Percentiles rank a stretch among this genome's conserved stretches.
These are phyloP conservation scores for Sminthopsis crassicaudata DNA, from an alignment of 2,113 vertebrate species.

Conservation along the genomic window DNA sequence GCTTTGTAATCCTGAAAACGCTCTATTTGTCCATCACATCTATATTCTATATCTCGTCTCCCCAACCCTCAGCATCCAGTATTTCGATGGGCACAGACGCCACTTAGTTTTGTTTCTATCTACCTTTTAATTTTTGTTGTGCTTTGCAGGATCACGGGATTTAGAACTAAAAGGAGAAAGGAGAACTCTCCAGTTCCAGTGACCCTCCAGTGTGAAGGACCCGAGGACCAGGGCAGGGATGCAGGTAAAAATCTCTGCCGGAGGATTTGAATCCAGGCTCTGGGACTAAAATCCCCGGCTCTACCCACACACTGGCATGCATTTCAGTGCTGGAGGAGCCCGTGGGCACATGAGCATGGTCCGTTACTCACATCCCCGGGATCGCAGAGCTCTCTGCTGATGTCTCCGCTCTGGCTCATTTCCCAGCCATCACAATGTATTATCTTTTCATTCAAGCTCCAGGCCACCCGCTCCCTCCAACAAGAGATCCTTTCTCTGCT, in stretches of 20 bases:
- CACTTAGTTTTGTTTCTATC: not conserved
- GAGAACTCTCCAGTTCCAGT: not conserved
- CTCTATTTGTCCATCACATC: not conserved
- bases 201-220: not conserved
- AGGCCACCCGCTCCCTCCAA: not conserved
- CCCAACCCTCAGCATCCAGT: not conserved
- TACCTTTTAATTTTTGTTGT: not conserved
- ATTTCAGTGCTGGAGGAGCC: not conserved
- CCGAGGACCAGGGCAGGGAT: not conserved
- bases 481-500: not conserved
- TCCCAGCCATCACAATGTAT: not conserved
- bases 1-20: not conserved
- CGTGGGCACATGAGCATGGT: not conserved
- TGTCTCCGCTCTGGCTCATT: not conserved
- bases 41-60: not conserved
- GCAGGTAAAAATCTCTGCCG: not conserved
- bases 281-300: not conserved
- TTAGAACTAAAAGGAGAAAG: not conserved
- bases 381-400: not conserved
- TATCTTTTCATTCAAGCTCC: not conserved
- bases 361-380: not conserved
- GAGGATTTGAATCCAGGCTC: not conserved
- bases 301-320: not conserved
- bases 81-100: not conserved
- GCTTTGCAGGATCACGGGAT: not conserved